Conservation (phyloP, 1,140 invertebrate species). For the Drosophila burlai region DNA sequence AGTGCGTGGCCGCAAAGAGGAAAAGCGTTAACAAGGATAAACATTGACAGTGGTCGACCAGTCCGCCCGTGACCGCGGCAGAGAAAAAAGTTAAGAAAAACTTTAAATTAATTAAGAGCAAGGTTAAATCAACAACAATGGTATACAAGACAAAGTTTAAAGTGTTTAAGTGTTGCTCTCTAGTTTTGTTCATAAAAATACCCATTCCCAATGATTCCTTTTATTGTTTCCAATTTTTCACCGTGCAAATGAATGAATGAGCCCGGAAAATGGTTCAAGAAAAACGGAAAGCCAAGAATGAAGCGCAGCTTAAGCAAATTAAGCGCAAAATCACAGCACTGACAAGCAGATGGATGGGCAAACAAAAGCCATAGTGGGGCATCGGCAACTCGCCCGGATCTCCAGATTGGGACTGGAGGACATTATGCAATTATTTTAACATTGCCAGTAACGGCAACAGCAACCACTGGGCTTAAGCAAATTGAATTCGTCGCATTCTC, state of each 20-base stretch:
- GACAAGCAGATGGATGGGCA: conserved; percentile 44
- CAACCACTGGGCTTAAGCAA: conserved; percentile 64
- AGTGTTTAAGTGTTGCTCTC: not conserved
- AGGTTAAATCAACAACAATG: not conserved
- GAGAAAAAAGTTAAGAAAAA: not conserved
- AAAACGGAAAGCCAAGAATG: conserved; percentile 52
- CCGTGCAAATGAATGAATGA: conserved; percentile 14
- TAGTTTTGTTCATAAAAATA: not conserved
- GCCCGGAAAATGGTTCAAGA: not conserved
- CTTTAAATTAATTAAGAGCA: not conserved
- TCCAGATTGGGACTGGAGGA: conserved; percentile 34
- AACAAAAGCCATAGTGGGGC: conserved; percentile 21
- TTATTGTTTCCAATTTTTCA: not conserved
- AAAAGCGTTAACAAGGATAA: conserved; percentile 62
- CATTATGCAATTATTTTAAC: conserved; percentile 79
- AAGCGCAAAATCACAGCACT: conserved; percentile 72
- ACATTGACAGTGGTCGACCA: conserved; percentile 57
- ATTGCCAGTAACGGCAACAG: conserved; percentile 45
- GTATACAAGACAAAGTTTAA: not conserved
- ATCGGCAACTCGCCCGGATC: not conserved
- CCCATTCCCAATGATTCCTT: not conserved
- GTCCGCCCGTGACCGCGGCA: not conserved
- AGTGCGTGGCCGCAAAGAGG: conserved; percentile 55
- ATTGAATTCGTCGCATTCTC: conserved; percentile 72
- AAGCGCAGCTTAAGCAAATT: conserved; percentile 81